Conservation (phyloP, 2,888 invertebrate species). For the Hirudinaria manillensis region DNA sequence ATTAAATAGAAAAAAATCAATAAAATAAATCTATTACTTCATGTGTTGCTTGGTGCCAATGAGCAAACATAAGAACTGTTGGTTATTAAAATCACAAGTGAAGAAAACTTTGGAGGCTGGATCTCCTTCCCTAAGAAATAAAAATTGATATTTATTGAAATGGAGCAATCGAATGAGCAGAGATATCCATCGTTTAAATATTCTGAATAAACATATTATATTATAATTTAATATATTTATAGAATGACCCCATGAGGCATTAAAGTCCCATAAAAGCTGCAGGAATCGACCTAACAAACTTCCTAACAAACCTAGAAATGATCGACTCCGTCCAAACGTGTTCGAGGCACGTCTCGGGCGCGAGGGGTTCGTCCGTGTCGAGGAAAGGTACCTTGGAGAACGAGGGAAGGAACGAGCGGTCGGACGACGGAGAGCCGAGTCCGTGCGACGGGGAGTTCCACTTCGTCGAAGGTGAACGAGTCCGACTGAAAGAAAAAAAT, state of each 20-base stretch:
- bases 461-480: not conserved
- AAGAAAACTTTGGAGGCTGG: slow-evolving; percentile 72
- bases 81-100: slow-evolving; percentile 77
- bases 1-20: too few species aligned
- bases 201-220: too few species aligned
- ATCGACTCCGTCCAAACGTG: slow-evolving; percentile 75
- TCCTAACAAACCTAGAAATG: slow-evolving; percentile 50
- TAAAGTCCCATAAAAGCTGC: too few species aligned
- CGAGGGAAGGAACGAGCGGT: not conserved
- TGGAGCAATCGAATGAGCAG: too few species aligned
- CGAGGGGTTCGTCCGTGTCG: slow-evolving; percentile 59
- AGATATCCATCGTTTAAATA: too few species aligned
- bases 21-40: slow-evolving; percentile 51
- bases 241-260: too few species aligned
- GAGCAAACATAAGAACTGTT: slow-evolving; percentile 75
- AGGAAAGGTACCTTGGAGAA: not conserved
- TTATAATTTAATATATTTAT: too few species aligned
- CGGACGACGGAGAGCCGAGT: not conserved
- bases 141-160: not conserved
- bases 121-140: slow-evolving; percentile 47
- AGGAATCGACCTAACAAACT: slow-evolving; percentile 46
- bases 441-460: not conserved
- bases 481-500: slow-evolving; percentile 25
- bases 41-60: slow-evolving; percentile 64
- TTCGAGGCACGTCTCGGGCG: slow-evolving; percentile 80